Evolutionary conservation across 2,797 vertebrate genomes (phyloP).

Genomic region (Serranus cabrilla): DNA sequence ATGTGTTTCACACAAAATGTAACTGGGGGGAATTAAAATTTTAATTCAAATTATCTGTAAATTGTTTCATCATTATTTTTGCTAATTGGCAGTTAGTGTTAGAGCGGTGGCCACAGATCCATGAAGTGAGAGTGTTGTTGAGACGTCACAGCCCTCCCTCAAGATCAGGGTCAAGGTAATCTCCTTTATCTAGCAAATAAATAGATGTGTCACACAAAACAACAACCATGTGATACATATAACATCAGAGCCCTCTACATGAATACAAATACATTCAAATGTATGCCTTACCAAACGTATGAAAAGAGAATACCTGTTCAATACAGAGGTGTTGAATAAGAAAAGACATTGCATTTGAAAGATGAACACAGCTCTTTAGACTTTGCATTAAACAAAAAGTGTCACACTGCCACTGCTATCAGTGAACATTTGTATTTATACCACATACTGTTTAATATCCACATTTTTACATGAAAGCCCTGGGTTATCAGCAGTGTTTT

Average conservation of each 20-base stretch:
- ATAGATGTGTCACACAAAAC: conserved; percentile 3
- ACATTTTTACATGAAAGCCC: conserved; percentile 9
- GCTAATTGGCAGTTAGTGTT: not conserved
- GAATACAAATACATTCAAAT: conserved; percentile 32
- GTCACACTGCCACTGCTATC: not conserved
- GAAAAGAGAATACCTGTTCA: not conserved
- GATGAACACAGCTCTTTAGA: not conserved
- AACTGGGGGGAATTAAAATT: not conserved
- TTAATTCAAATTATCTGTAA: not conserved
- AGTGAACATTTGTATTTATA: conserved; percentile 3
- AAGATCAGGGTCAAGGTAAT: conserved; percentile 23
- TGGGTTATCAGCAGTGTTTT: not conserved
- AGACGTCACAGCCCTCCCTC: not conserved
- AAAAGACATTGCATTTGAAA: not conserved
- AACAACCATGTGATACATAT: conserved; percentile 7
- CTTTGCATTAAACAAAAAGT: conserved; percentile 1
- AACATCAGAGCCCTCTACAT: conserved; percentile 11
- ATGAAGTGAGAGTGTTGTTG: not conserved
- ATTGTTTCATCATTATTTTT: not conserved
- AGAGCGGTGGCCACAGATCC: not conserved
- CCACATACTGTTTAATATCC: not conserved
- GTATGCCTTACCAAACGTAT: conserved; percentile 14
- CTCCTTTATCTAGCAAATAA: conserved; percentile 5
- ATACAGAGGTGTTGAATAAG: conserved; percentile 1
- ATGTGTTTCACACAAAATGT: not conserved